Base-by-base conservation (phyloP, 2,797 vertebrate genomes). In the Schizopygopsis pylzovi region DNA sequence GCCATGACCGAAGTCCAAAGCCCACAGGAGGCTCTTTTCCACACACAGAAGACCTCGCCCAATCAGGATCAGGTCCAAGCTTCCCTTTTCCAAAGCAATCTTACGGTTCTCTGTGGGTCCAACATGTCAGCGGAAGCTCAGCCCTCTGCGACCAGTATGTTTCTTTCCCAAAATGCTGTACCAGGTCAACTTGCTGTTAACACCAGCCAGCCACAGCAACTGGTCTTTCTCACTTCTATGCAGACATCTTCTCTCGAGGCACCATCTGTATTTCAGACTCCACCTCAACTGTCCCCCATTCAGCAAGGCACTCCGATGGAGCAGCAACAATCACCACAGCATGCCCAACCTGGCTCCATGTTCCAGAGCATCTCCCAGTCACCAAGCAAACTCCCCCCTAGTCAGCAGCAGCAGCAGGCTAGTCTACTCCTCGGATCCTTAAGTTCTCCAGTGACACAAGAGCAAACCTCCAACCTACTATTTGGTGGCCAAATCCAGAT, bases 1-100 rank as follows among this genome's bases (percentile, higher is more conserved):
- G 85, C 97, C 73, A 94, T 99, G 89, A 91, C 94, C 6, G 97
- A 99, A 86, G 83, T 95, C 59, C 97, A 97, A 89, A 96, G 98
- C 88, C 90, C 96, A 10, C 97, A 97, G 87, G 95, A 95, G 47
- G 93, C 95, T 11, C 92, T 98, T 89, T 99, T 98, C 90, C 96
- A 95, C 86, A 93, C 93, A 89, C 98, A 98, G 93, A 96, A 95
- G 88, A 92, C 94, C 79, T 94, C 97, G 39, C 88, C 94, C 20
- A 95, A 96, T 33, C 97, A 97, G 83, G 98, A 99, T 89, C 98
- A 98, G 73, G 94, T 98, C 88, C 98, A 99, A 90, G 94, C 97
- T 6, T 92, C 97, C 0, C 93, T 99, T 88, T 99, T 98, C 90
- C 98, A 98, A 90, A 97, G 93, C 85, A 92, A 94, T 68, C 95